Evolutionary conservation across 2,113 vertebrate species (phyloP).

Genomic region (Calyptommatus sinebrachiatus): DNA sequence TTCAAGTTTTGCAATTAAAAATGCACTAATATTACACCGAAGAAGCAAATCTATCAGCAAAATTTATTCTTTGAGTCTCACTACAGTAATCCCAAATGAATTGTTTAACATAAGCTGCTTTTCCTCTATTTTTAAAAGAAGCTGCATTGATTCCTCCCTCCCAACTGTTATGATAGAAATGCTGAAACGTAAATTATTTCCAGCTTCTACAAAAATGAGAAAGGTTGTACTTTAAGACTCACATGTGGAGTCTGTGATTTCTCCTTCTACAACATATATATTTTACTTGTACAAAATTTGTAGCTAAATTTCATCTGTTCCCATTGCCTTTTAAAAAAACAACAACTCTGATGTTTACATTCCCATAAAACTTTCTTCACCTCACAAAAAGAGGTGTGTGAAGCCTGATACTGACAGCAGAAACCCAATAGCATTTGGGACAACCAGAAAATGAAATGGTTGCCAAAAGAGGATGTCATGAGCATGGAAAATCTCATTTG

Average conservation of each 20-base stretch:
- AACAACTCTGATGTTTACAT: no score
- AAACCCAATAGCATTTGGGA: no score
- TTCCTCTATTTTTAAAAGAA: conserved; percentile 28
- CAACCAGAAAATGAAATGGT: no score
- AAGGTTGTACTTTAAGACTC: conserved; percentile 27
- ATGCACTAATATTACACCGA: neutral
- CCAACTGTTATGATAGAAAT: conserved; percentile 13
- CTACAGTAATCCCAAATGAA: conserved; percentile 19
- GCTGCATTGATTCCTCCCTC: neutral
- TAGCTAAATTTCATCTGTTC: conserved; percentile 2
- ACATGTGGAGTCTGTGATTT: conserved; percentile 27
- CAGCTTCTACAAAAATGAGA: conserved; percentile 12
- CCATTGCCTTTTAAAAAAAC: no score
- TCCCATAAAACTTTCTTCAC: no score
- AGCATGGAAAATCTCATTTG: no score
- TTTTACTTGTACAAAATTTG: neutral
- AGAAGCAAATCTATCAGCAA: conserved; percentile 11
- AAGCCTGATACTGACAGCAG: no score
- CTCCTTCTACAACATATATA: neutral
- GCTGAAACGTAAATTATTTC: conserved; percentile 41
- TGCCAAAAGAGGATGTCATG: no score
- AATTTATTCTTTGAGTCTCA: conserved; percentile 7
- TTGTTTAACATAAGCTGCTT: neutral
- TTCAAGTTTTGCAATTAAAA: conserved; percentile 24
- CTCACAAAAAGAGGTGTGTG: no score